A percentile compares a stretch with the other conserved stretches of the same genome.
phyloP scores from a whole-genome alignment of 2,888 invertebrate genomes.

The Poecilobothrus nobilitatus region DNA sequence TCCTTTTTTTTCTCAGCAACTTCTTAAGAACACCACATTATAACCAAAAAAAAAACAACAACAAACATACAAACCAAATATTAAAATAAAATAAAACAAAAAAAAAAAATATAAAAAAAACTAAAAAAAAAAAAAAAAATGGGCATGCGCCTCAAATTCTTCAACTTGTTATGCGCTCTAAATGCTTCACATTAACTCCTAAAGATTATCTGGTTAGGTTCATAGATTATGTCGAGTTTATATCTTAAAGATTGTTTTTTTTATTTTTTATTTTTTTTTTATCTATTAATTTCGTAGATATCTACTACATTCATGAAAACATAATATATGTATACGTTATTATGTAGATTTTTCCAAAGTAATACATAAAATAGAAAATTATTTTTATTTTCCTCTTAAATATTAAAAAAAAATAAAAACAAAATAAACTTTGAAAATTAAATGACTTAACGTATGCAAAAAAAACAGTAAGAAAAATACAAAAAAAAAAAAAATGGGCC shows the following conservation, averaged over 20 bases:
- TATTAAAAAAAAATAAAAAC: no score
- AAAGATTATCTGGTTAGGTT: not conserved
- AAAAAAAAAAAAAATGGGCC: not conserved
- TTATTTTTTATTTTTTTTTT: not conserved
- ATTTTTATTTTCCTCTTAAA: no score
- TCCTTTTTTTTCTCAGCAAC: no score
- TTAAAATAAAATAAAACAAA: not conserved
- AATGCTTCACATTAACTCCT: not conserved
- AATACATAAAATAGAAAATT: no score
- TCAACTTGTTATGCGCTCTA: not conserved
- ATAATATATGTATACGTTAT: no score
- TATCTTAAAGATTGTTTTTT: not conserved
- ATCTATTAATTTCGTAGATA: no score
- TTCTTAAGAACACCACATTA: no score
- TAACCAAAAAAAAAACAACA: not conserved
- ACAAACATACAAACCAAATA: not conserved
- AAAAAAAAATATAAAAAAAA: not conserved
- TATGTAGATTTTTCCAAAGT: no score
- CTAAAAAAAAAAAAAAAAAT: not conserved
- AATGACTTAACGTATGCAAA: not conserved
- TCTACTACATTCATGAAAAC: no score
- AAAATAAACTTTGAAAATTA: no score
- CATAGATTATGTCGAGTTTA: not conserved
- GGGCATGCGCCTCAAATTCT: slow-evolving; percentile 19
- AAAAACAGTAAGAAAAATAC: not conserved